Evolutionary conservation across 2,797 vertebrate species (phyloP), one percentile per base, ranked within the genome.

Genomic region (Chaetodon trifasciatus): DNA sequence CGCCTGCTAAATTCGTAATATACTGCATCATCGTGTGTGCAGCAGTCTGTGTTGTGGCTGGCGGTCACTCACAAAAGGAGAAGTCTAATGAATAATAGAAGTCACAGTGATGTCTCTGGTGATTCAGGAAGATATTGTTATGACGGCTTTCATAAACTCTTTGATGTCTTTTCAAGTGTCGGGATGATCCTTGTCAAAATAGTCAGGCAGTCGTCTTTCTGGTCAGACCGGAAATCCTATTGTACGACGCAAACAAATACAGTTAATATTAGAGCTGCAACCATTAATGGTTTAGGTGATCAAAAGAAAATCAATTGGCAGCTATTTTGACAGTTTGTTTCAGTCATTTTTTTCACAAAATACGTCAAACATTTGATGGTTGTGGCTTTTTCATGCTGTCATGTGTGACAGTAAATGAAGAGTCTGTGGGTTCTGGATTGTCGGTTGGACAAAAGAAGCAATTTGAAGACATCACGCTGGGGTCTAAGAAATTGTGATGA

Each of bases 1-100:
- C 70, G 64, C 52, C 75, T 72, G 84, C 74, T 91, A 88, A 89
- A 92, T 86, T 42, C 1, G 28, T 82, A 85, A 92, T 87, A 81
- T 15, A 5, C 73, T 56, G 81, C 81, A 83, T 87, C 83, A 74
- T 32, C 24, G 46, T 4, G 46, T 39, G 79, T 81, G 78, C 72
- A 73, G 86, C 85, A 57, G 62, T 58, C 49, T 67, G 78, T 50
- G 68, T 53, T 70, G 53, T 39, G 66, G 69, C 68, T 64, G 74
- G 83, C 75, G 76, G 70, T 40, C 4, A 35, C 79, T 66, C 60
- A 42, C 66, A 74, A 71, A 74, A 57, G 35, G 61, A 42, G 46
- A 82, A 62, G 76, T 55, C 44, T 81, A 53, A 89, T 93, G 79
- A 88, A 86, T 91, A 90, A 92, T 89, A 80, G 58, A 90, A 89